A percentile compares a stretch with the other conserved stretches of the same genome.
Evolutionary conservation across 2,797 vertebrate species (phyloP).

Genomic region (Vireo griseus): DNA sequence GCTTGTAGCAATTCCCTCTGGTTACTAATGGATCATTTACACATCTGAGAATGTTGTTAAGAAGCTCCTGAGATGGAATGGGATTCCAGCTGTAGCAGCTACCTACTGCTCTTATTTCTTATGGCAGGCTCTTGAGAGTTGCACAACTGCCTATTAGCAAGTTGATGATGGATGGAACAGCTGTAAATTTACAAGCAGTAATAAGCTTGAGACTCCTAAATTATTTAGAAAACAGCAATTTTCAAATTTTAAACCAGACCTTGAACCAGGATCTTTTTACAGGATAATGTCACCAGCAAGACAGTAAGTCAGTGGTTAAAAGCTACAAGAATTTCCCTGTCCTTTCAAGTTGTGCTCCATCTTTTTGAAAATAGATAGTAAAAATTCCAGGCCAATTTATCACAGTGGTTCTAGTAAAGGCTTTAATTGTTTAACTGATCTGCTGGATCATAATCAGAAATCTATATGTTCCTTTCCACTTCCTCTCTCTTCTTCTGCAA

Average conservation of each 20-base stretch:
- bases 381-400: slow-evolving; percentile 10
- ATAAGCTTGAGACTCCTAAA: slow-evolving; percentile 70
- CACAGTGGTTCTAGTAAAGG: not conserved
- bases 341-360: not conserved
- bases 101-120: slow-evolving; percentile 70
- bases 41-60: slow-evolving; percentile 75
- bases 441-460: not conserved
- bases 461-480: not conserved
- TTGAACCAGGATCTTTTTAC: slow-evolving; percentile 59
- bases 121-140: slow-evolving; percentile 62
- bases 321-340: slow-evolving; percentile 39
- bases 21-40: slow-evolving; percentile 73
- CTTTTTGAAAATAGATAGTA: not conserved
- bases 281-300: slow-evolving; percentile 29
- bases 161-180: slow-evolving; percentile 66
- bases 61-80: slow-evolving; percentile 68
- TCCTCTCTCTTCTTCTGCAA: not conserved
- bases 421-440: not conserved
- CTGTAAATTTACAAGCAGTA: slow-evolving; percentile 68
- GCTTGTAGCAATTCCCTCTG: slow-evolving; percentile 61
- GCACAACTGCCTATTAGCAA: slow-evolving; percentile 71
- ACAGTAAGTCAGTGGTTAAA: slow-evolving; percentile 45
- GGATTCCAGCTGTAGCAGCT: slow-evolving; percentile 71
- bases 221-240: slow-evolving; percentile 33
- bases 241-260: slow-evolving; percentile 58